Base-by-base conservation (phyloP, 2,797 vertebrate genomes). In the Poeciliopsis infans region DNA sequence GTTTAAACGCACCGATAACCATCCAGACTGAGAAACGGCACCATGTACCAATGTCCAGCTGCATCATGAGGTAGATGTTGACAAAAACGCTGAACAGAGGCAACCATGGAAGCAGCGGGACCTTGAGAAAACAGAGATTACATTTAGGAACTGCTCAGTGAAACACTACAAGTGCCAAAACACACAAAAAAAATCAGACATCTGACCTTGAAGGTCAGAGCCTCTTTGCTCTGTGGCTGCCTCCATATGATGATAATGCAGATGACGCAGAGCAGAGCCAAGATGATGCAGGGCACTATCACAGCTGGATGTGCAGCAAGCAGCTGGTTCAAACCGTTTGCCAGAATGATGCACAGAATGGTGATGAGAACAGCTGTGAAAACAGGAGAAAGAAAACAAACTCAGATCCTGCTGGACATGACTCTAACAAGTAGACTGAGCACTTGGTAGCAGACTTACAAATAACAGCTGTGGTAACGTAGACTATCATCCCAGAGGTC, bases 1-100 rank as follows among this genome's bases (percentile, higher is more conserved):
- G 25, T 49, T 51, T 1, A n/a, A 61, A 78, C 59, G 6, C 94
- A 99, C 98, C 98, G 20, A 97, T 71, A 0, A 79, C 5, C 97
- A 97, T 99, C 97, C 97, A 99, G 78, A 98, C 85, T 0, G 96
- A 83, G 90, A 99, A 99, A 20, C 95, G 94, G 0, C 66, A 86
- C 98, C 98, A 99, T 53, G 98, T 99, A 15, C 87, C 88, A 0
- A 80, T 0, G 79, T 96, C 95, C 91, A 99, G 95, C 94, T 98
- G 97, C 94, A 99, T 97, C 98, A 99, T 99, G 91, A 99, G 97
- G 94, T 99, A 97, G 93, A 99, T 86, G 87, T 99, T 99, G 84
- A 99, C 87, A 0, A 99, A 98, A 78, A 98, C 96, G 86, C 98
- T 99, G 92, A 97, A 89, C 45, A 99, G 84, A 0, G 98, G 98